A percentile compares a stretch with the other conserved stretches of the same genome.
Conservation (phyloP, 1,140 invertebrate genomes). For the Grapholita molesta region DNA sequence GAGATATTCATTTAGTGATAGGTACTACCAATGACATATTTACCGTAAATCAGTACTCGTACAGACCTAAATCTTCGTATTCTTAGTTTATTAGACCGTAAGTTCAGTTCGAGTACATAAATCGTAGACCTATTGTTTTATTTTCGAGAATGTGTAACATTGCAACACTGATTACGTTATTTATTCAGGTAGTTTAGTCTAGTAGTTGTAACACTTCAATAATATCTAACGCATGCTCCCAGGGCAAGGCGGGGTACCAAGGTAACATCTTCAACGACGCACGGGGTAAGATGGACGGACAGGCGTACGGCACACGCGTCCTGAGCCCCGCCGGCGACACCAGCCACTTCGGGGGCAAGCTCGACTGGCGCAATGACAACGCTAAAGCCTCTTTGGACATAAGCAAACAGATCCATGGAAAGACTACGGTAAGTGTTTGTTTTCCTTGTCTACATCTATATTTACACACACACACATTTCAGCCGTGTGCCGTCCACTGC, state of each 20-base stretch:
- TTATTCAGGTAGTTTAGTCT: too few species aligned
- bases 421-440: conserved; percentile 35
- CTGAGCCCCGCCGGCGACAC: conserved; percentile 33
- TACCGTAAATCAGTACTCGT: too few species aligned
- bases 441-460: background rate
- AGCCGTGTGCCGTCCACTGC: too few species aligned
- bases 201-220: background rate
- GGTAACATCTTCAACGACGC: conserved; percentile 42
- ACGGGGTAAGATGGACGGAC: conserved; percentile 33
- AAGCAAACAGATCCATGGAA: conserved; percentile 37
- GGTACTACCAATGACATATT: too few species aligned
- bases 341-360: conserved; percentile 34
- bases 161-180: too few species aligned
- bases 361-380: conserved; percentile 32
- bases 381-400: conserved; percentile 35
- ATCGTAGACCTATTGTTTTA: too few species aligned
- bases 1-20: too few species aligned
- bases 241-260: conserved; percentile 45
- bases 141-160: too few species aligned
- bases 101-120: too few species aligned
- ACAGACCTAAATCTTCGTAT: too few species aligned
- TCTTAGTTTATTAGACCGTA: too few species aligned
- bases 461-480: too few species aligned
- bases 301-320: conserved; percentile 40
- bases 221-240: background rate